phyloP scores from a whole-genome alignment of 2,888 invertebrate species.

The Agrochola lota region DNA sequence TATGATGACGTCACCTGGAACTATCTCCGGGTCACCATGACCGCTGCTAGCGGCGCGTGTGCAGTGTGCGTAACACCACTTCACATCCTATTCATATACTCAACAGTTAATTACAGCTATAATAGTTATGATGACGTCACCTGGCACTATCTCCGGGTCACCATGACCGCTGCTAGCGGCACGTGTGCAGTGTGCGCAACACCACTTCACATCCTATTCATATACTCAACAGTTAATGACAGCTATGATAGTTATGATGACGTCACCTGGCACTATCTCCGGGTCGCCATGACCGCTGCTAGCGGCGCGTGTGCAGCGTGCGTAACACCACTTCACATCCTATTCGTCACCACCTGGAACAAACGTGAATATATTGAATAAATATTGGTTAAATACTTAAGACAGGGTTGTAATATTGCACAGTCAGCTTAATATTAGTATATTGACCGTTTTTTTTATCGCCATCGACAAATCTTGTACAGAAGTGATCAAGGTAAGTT shows the following conservation, averaged over 20 bases:
- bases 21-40: constrained; percentile 86
- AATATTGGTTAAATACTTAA: not conserved
- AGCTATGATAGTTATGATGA: not conserved
- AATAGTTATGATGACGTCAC: constrained; percentile 46
- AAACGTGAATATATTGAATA: constrained; percentile 24
- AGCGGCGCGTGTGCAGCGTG: constrained; percentile 77
- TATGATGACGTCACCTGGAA: no score
- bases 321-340: constrained; percentile 82
- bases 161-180: constrained; percentile 82
- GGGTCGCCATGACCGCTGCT: constrained; percentile 81
- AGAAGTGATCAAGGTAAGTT: not conserved
- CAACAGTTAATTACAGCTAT: not conserved
- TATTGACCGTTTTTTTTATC: not conserved
- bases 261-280: constrained; percentile 85
- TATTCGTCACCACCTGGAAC: constrained; percentile 79
- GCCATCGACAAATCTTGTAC: not conserved
- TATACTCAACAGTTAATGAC: not conserved
- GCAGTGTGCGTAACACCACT: constrained; percentile 74
- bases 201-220: constrained; percentile 67
- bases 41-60: constrained; percentile 77
- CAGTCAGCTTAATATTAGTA: not conserved
- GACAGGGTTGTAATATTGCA: not conserved
- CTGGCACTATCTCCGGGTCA: constrained; percentile 86
- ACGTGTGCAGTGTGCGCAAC: constrained; percentile 72
- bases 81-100: not conserved